Evolutionary conservation across 2,797 vertebrate genomes (phyloP), one percentile per base, ranked within the genome.

Genomic region (Podargus strigoides): DNA sequence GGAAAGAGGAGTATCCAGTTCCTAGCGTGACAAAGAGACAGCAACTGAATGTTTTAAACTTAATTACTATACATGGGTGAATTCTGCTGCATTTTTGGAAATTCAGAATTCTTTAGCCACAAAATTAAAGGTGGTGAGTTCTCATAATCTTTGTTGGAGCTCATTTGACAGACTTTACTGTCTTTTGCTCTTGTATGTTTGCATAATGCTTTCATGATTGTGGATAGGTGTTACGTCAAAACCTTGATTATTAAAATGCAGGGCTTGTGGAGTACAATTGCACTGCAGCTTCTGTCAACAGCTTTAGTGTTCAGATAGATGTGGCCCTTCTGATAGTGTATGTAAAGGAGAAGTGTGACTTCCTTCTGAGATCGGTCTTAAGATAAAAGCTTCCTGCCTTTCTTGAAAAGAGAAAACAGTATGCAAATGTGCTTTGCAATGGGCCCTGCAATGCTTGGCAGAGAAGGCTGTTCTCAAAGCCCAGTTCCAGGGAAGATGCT

Each of bases 331-430:
- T 79, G 59, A 46, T 67, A 86, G 14, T 5, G 7, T 20, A 4
- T 41, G 36, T 46, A 28, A 68, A 79, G 50, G 60, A 92, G 85
- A 82, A 87, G 34, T 18, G 46, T 36, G 44, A 19, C 67, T 93
- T 95, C 68, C 84, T 92, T 63, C 78, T 60, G 56, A 89, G 89
- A 90, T n/a, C 36, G n/a, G 32, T 42, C 27, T 63, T 32, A 10
- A 11, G 77, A 87, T 91, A 77, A 63, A 79, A 64, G 42, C 52
- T 95, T 94, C 67, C 83, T 85, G 63, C 72, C 41, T 76, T 94
- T 92, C 64, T 90, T 56, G n/a, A 26, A 70, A 94, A 76, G 69
- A 79, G 42, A 55, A 39, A 72, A 44, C 12, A 36, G 28, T 6
- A 2, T 26, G 30, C 5, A 14, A 27, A 32, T 4, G 14, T 52